A percentile compares a stretch with the other conserved stretches of the same genome.
Conservation (phyloP, 2,797 vertebrate genomes). For the Huso huso region DNA sequence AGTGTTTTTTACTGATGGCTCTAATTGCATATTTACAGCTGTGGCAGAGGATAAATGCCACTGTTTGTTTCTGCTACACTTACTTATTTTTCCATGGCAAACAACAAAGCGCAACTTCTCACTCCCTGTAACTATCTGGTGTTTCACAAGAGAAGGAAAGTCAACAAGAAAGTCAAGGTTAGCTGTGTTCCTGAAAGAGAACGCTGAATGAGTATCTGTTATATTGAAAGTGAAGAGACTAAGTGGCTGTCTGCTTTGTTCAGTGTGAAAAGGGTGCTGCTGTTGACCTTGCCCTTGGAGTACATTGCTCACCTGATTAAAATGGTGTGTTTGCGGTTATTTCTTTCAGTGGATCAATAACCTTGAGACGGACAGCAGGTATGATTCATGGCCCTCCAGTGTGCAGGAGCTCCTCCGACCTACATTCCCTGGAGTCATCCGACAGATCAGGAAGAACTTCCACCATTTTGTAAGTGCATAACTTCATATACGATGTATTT, state of each 20-base stretch:
- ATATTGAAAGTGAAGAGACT: not conserved
- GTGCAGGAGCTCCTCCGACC: slow-evolving; percentile 89
- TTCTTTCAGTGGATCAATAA: slow-evolving; percentile 91
- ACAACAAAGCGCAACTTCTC: no score
- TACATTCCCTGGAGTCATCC: slow-evolving; percentile 93
- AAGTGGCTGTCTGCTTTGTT: not conserved
- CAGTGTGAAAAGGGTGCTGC: not conserved
- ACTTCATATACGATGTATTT: no score
- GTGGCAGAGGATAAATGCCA: no score
- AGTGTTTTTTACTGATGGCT: no score
- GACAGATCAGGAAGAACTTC: slow-evolving; percentile 95
- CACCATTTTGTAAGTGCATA: slow-evolving; percentile 80
- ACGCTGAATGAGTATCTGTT: not conserved
- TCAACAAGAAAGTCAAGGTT: not conserved
- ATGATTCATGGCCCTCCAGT: slow-evolving; percentile 85
- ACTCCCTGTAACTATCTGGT: no score
- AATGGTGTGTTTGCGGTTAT: no score
- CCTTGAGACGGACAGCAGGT: slow-evolving; percentile 80
- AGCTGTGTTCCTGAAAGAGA: not conserved
- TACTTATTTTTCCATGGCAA: no score
- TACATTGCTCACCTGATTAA: not conserved
- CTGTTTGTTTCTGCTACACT: no score
- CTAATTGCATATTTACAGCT: no score
- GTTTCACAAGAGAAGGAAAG: not conserved
- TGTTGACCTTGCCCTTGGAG: not conserved